Conservation (phyloP, 2,113 vertebrate species). For the Gasterosteus nipponicus region DNA sequence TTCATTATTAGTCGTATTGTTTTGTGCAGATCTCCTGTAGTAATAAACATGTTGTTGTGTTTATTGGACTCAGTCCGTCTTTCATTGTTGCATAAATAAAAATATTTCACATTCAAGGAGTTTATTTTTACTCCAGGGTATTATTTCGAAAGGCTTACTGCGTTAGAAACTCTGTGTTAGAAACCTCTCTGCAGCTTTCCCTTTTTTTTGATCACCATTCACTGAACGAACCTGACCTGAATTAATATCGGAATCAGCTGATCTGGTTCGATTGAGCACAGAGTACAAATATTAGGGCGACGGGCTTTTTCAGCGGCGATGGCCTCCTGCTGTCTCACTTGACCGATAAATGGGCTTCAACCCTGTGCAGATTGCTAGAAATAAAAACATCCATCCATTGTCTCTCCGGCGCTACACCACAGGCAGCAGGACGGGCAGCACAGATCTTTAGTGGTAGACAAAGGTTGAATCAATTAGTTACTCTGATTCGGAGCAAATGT, state of each 20-base stretch:
- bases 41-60: conserved; percentile 59
- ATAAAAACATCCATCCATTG: conserved; percentile 1
- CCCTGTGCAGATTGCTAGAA: background rate
- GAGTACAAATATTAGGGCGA: background rate
- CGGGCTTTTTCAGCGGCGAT: background rate
- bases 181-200: background rate
- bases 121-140: conserved; percentile 1
- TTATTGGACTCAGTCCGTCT: conserved; percentile 48
- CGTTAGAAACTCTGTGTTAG: background rate
- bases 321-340: background rate
- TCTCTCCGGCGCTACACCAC: background rate
- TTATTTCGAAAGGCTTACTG: background rate
- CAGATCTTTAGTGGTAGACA: background rate
- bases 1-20: conserved; percentile 43
- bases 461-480: background rate
- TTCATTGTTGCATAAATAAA: conserved; percentile 68
- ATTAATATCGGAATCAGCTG: background rate
- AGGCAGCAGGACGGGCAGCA: background rate
- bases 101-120: conserved; percentile 47
- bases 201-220: background rate
- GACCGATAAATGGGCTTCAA: conserved; percentile 14
- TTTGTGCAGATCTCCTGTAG: conserved; percentile 70
- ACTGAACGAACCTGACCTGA: background rate
- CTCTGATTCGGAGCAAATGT: background rate
- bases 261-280: background rate